Base-by-base conservation (phyloP, 2,888 invertebrate genomes). In the Desoria tigrina region DNA sequence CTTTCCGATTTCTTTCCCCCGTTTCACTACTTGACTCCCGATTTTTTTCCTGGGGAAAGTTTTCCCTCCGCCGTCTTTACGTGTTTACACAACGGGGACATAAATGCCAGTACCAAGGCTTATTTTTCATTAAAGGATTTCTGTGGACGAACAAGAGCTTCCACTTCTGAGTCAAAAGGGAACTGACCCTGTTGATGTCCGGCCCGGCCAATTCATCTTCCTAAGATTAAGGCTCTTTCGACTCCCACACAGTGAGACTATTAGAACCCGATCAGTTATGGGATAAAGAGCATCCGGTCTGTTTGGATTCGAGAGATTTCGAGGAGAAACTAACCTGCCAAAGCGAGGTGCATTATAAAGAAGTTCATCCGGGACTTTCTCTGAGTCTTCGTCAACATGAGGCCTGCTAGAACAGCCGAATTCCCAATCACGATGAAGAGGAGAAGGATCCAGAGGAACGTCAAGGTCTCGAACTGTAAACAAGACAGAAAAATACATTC, bases 301-400 rank as follows among this genome's bases (percentile, higher is more conserved):
- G 39, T 39, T 16, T 39, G 9, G 39, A 39, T 9, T 39, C 39
- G 9, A 11, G 39, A 39, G 39, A 39, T 16, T 39, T 39, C 16
- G 39, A 39, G 39, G 39, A 6, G 21, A 45, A 21, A 39, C 84
- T 84, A 80, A 94, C 95, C 95, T 81, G 94, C 93, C 68, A 94
- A 84, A 2, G 94, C 94, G 61, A 95, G 83, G 78, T 95, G 93
- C 84, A 91, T 91, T 76, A 95, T 94, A 82, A 95, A 95, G 83
- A 92, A 95, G 81, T 94, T 94, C 94, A 94, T 94, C 55, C 94
- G 84, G 56, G 92, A 92, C 80, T 93, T 93, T 77, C 92, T 61
- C 51, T 70, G 85, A 59, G 90, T 88, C 78, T 92, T 92, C 73
- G 90, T 90, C 77, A 90, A 84, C 63, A 89, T 84, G 65, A 95